Percentiles rank a stretch among this genome's conserved stretches.
Conservation (phyloP, 2,113 vertebrate species). For the Dasyurus viverrinus region DNA sequence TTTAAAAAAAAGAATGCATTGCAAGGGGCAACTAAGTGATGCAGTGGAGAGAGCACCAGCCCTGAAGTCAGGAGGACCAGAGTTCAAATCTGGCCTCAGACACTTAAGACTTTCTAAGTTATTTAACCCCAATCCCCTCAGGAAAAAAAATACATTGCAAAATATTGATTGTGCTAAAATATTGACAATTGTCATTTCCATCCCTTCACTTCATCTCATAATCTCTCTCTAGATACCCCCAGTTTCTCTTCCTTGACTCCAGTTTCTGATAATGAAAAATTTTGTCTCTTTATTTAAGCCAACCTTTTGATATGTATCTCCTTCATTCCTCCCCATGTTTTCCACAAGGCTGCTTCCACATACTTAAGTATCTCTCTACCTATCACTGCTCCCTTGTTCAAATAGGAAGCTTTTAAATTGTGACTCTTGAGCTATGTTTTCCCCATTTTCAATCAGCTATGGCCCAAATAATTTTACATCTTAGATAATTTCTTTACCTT, state of each 20-base stretch:
- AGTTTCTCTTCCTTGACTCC: not conserved
- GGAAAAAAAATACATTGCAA: not conserved
- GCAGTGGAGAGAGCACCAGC: too few relatives aligned
- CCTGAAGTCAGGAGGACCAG: too few relatives aligned
- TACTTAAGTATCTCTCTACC: not conserved
- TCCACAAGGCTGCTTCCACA: not conserved
- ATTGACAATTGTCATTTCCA: not conserved
- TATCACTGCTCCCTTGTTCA: not conserved
- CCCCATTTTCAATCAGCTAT: not conserved
- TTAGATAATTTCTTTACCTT: not conserved
- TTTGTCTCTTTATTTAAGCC: not conserved
- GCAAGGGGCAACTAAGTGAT: too few relatives aligned
- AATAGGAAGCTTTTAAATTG: not conserved
- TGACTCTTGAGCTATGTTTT: not conserved
- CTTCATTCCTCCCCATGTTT: not conserved
- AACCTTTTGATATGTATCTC: not conserved
- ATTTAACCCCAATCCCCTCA: too few relatives aligned
- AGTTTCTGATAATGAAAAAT: not conserved
- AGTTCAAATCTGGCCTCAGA: too few relatives aligned
- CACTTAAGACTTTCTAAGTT: too few relatives aligned
- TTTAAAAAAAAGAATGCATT: not conserved
- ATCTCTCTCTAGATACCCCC: not conserved
- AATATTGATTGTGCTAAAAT: not conserved
- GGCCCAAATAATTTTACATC: not conserved
- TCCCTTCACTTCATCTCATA: not conserved